Evolutionary conservation across 2,888 invertebrate species (phyloP).

Genomic region (Parnassius glacialis): DNA sequence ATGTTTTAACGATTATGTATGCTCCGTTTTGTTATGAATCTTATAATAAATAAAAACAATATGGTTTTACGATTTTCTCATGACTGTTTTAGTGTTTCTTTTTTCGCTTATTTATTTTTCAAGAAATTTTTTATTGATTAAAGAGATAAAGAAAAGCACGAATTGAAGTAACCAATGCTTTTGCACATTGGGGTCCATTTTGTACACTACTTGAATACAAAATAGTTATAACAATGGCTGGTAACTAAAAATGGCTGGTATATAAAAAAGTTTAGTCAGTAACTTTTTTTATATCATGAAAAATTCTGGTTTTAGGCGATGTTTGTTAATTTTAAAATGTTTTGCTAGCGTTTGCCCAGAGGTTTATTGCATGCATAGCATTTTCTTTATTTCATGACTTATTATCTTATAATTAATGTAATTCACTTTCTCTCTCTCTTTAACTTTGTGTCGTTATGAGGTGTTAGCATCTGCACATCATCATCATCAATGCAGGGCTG

Average conservation of each 20-base stretch:
- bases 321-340: conserved; percentile 15
- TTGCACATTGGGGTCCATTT: conserved; percentile 72
- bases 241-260: too few species aligned
- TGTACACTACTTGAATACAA: conserved; percentile 67
- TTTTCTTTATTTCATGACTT: too few species aligned
- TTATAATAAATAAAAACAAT: conserved; percentile 41
- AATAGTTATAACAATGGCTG: conserved; percentile 57
- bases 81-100: conserved; percentile 48
- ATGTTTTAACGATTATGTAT: conserved; percentile 11
- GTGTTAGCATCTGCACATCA: too few species aligned
- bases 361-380: too few species aligned
- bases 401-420: too few species aligned
- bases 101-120: conserved; percentile 56
- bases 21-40: conserved; percentile 22
- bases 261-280: too few species aligned
- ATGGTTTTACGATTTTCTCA: conserved; percentile 61
- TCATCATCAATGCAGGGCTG: too few species aligned
- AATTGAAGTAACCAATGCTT: conserved; percentile 66
- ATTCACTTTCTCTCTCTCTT: too few species aligned
- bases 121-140: conserved; percentile 54
- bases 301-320: conserved; percentile 57
- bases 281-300: too few species aligned
- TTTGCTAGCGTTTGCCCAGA: neutral
- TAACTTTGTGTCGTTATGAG: too few species aligned
- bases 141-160: conserved; percentile 47